Evolutionary conservation across 2,888 invertebrate species (phyloP).

Genomic region (Laothoe populi): DNA sequence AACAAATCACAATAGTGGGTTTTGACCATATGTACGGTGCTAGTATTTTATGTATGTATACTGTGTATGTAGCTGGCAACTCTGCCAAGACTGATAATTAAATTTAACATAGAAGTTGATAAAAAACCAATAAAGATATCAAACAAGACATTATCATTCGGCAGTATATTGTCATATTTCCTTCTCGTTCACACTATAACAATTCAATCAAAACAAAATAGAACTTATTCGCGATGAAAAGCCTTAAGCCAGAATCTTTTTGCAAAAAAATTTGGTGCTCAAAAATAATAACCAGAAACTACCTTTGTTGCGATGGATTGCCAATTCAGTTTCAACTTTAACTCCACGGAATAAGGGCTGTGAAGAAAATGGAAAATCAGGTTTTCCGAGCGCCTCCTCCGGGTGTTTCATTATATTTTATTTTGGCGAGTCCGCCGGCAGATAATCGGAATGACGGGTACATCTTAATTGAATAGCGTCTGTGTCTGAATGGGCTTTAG

Average conservation of each 20-base stretch:
- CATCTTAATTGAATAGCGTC: slow-evolving; percentile 20
- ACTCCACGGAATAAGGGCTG: neutral
- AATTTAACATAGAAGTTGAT: too few species aligned
- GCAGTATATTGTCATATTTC: too few species aligned
- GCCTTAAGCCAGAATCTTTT: slow-evolving; percentile 6
- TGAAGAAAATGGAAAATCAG: slow-evolving; percentile 10
- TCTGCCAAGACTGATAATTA: too few species aligned
- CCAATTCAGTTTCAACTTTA: neutral
- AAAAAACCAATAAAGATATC: too few species aligned
- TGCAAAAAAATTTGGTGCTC: slow-evolving; percentile 20
- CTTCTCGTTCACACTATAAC: neutral
- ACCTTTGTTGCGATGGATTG: slow-evolving; percentile 14
- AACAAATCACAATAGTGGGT: too few species aligned
- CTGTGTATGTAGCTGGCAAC: too few species aligned
- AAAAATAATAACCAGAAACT: slow-evolving; percentile 17
- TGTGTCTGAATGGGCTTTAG: slow-evolving; percentile 18
- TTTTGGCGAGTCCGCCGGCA: slow-evolving; percentile 20
- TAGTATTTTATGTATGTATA: too few species aligned
- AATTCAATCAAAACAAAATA: neutral
- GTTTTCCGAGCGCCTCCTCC: slow-evolving; percentile 11
- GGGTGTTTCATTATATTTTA: slow-evolving; percentile 24
- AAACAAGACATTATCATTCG: too few species aligned
- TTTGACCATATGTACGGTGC: too few species aligned
- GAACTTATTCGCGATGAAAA: neutral
- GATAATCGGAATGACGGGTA: slow-evolving; percentile 18